Evolutionary conservation across 2,797 vertebrate genomes (phyloP), one percentile per base, ranked within the genome.

Genomic region (Tangara arthus): DNA sequence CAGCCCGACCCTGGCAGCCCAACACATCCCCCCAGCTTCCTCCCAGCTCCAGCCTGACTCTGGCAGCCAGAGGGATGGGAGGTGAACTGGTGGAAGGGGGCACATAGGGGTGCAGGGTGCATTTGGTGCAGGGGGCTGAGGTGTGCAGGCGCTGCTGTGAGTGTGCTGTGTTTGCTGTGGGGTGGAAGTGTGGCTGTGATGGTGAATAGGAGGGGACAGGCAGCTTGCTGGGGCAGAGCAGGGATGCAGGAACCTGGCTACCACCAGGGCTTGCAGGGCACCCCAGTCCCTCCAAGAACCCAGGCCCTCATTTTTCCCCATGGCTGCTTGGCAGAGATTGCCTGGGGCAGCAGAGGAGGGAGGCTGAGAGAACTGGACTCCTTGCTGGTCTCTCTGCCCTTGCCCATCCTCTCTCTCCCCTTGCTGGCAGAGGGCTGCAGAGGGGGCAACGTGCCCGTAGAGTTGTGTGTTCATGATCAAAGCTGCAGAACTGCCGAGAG

Each of bases 401-500:
- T 65, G 59, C 59, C 91, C 52, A 53, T 2, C 16, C 26, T 42
- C 11, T 56, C 35, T 71, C 5, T 12, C 14, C 19, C 53, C 9
- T 3, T 12, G 42, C 42, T 87, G 82, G 77, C 3, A 3, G 52
- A 59, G 26, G n/a, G 16, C 63, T 88, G 64, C 50, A 77, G 55
- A 26, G 44, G 47, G 30, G 44, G 41, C 30, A 78, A 11, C 0
- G 0, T 61, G 70, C 57, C 57, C 6, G 0, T 4, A 17, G 44
- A 49, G 23, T 23, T 35, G 49, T 5, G 7, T 26, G 55, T 21
- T 46, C 41, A 19, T 19, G 37, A 68, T 52, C 46, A 65, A 73
- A 11, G 50, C 57, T 76, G 39, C n/a, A 69, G 23, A 78, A 53
- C 19, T 53, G 59, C 49, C 0, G 0, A 14, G 49, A 41, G 50